A percentile compares a stretch with the other conserved stretches of the same genome.
These are phyloP conservation scores for Parus major DNA, from an alignment of 2,113 vertebrate species.

Conservation along the genomic window DNA sequence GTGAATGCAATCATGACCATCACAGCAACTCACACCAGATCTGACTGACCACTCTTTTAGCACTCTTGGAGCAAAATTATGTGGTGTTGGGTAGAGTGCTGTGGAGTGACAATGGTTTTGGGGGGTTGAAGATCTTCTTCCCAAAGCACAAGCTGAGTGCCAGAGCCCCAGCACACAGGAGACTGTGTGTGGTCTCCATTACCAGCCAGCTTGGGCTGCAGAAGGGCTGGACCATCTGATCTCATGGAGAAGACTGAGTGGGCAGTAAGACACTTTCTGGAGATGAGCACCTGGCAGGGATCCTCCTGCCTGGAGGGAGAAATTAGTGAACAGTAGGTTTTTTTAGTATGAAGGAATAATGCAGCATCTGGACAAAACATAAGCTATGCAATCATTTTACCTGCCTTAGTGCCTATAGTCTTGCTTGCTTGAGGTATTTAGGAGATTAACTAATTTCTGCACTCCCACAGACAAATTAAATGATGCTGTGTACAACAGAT, in stretches of 20 bases:
- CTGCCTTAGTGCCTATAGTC: neutral
- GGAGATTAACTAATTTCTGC: neutral
- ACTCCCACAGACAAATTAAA: neutral
- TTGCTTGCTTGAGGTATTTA: neutral
- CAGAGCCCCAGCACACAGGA: neutral
- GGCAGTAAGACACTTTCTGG: neutral
- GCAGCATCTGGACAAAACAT: neutral
- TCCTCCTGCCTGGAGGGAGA: neutral
- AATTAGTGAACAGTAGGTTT: neutral
- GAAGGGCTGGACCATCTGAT: neutral
- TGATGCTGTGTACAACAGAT: neutral
- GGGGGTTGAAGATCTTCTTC: neutral
- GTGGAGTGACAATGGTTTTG: neutral
- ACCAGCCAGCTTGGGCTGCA: neutral
- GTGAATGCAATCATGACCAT: fast-evolving
- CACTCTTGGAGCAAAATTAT: neutral
- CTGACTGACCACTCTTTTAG: neutral
- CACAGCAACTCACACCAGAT: neutral
- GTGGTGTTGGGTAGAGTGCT: neutral
- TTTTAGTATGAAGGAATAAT: neutral
- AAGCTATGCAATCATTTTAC: neutral
- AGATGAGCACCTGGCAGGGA: neutral
- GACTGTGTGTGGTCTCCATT: neutral
- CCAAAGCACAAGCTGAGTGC: neutral
- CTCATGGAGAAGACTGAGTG: neutral